phyloP scores from a whole-genome alignment of 2,888 invertebrate genomes.

The Tachina grossa region DNA sequence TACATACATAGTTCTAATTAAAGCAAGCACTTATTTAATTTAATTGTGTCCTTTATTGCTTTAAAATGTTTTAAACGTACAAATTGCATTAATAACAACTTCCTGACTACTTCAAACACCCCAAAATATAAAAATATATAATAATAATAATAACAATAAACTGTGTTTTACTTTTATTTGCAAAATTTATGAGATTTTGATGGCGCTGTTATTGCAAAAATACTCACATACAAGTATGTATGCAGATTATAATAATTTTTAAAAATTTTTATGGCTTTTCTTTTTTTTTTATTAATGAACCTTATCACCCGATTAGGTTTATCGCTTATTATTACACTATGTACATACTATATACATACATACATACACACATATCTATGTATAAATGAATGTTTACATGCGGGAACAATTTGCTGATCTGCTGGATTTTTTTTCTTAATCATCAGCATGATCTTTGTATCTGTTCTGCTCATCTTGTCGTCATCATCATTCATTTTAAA shows the following conservation, averaged over 20 bases:
- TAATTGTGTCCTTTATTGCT: neutral
- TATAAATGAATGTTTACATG: too few relatives aligned
- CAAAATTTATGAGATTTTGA: constrained; percentile 54
- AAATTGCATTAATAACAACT: constrained; percentile 38
- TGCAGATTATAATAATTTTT: neutral
- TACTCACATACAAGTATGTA: neutral
- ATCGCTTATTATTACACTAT: constrained; percentile 52
- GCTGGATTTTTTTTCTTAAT: constrained; percentile 30
- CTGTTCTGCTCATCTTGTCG: constrained; percentile 36
- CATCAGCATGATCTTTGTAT: constrained; percentile 52
- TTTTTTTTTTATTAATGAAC: constrained; percentile 66
- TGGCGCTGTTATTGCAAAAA: constrained; percentile 52
- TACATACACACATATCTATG: too few relatives aligned
- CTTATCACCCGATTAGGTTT: constrained; percentile 69
- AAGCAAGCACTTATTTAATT: too few relatives aligned
- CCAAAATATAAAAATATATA: constrained; percentile 15
- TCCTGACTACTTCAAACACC: constrained; percentile 32
- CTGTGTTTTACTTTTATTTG: constrained; percentile 47
- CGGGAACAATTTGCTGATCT: constrained; percentile 18
- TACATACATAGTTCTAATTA: too few relatives aligned
- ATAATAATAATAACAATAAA: constrained; percentile 21
- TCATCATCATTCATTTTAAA: constrained; percentile 50
- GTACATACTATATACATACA: too few relatives aligned
- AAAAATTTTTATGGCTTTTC: constrained; percentile 27
- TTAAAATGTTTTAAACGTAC: neutral